A percentile compares a stretch with the other conserved stretches of the same genome.
phyloP scores from a whole-genome alignment of 2,888 invertebrate species.

The Pachymerium ferrugineum region DNA sequence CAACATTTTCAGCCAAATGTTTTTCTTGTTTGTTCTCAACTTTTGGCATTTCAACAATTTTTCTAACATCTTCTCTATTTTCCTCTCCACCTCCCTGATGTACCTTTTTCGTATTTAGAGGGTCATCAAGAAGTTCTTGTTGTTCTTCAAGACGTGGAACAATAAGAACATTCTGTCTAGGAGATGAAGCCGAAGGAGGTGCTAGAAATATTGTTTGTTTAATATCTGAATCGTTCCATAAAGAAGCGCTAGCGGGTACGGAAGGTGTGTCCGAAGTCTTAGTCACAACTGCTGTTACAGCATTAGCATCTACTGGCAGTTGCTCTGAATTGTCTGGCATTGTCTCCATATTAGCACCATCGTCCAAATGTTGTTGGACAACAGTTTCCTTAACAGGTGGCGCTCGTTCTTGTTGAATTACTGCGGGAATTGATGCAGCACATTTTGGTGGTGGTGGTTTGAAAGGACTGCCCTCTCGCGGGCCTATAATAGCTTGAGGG shows the following conservation, averaged over 20 bases:
- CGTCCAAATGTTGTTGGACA: background rate
- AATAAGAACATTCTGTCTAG: slow-evolving; percentile 30
- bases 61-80: slow-evolving; percentile 11
- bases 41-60: background rate
- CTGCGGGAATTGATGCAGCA: slow-evolving; percentile 12
- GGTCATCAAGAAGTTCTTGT: slow-evolving; percentile 30
- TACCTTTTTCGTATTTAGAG: background rate
- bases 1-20: background rate
- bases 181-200: slow-evolving; percentile 6
- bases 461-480: slow-evolving; percentile 31
- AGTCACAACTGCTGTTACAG: background rate
- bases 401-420: slow-evolving; percentile 34
- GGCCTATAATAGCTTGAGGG: background rate
- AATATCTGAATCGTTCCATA: background rate
- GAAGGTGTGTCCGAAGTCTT: background rate
- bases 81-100: background rate
- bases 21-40: background rate
- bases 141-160: slow-evolving; percentile 31
- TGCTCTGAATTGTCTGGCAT: slow-evolving; percentile 36
- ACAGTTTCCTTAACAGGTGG: slow-evolving; percentile 25
- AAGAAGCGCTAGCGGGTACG: background rate
- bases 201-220: slow-evolving; percentile 6
- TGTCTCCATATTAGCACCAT: slow-evolving; percentile 35
- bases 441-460: slow-evolving; percentile 30
- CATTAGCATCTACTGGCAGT: background rate